Conservation (phyloP, 2,888 invertebrate species). For the Agrotis clavis region DNA sequence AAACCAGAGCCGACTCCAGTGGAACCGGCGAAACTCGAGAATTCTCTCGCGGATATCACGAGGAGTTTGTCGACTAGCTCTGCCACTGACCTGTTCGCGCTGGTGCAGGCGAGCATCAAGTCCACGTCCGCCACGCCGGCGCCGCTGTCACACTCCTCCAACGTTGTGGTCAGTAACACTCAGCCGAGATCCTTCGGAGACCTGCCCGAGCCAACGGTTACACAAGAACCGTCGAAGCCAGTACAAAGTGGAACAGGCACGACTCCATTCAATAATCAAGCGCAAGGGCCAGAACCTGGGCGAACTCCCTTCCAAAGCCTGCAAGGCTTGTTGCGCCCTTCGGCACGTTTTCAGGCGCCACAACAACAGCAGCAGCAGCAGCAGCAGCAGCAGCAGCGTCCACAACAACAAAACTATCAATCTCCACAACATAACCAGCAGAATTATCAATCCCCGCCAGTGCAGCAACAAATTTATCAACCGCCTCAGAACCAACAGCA, state of each 20-base stretch:
- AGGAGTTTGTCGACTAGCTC: constrained; percentile 74
- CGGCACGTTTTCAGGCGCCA: constrained; percentile 17
- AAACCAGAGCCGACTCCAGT: constrained; percentile 67
- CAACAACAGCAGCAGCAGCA: constrained; percentile 28
- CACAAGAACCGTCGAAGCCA: constrained; percentile 42
- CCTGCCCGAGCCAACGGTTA: constrained; percentile 65
- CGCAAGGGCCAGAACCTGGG: constrained; percentile 18
- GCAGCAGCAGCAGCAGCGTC: constrained; percentile 1
- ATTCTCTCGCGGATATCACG: constrained; percentile 62
- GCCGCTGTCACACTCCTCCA: constrained; percentile 59
- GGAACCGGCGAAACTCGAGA: constrained; percentile 30
- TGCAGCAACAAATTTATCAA: constrained; percentile 29
- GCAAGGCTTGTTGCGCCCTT: constrained; percentile 40
- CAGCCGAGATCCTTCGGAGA: constrained; percentile 86
- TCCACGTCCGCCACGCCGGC: constrained; percentile 65
- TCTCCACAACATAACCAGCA: constrained; percentile 29
- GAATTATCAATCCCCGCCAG: constrained; percentile 30
- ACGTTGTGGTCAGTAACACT: constrained; percentile 74
- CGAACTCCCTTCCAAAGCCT: constrained; percentile 26
- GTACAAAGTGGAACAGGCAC: constrained; percentile 19
- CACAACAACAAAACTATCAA: constrained; percentile 35
- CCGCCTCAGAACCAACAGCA: constrained; percentile 20
- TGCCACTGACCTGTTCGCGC: constrained; percentile 81
- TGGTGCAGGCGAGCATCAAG: constrained; percentile 84
- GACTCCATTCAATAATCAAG: constrained; percentile 22